Evolutionary conservation across 2,797 vertebrate genomes (phyloP), one percentile per base, ranked within the genome.

Genomic region (Manis javanica): DNA sequence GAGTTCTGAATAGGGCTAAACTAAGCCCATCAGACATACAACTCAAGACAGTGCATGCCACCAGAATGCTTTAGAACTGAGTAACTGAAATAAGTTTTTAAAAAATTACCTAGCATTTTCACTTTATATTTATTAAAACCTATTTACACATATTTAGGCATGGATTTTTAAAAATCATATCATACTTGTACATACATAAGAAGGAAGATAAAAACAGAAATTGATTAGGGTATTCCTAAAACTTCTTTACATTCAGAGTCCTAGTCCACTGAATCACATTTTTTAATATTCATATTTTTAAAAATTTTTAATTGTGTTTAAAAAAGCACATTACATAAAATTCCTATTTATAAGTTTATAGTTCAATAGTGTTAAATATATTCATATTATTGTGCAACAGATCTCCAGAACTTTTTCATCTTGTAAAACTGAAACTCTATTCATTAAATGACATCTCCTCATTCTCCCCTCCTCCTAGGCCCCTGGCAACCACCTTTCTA

Each of bases 91-190:
- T 92, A 83, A 63, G 5, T 24, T 34, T 72, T 79, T 3, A 3
- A 42, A 53, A 21, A 68, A 55, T 92, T 94, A 77, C 13, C 42
- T 81, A 86, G 15, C 5, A 74, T 46, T 49, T 94, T 89, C 55
- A 61, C 57, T 90, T 79, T 69, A n/a, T 68, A 57, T 18, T 64
- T 86, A 75, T 39, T 90, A 77, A 93, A 95, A 90, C 39, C 21
- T 75, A 77, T 55, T 51, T 69, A 90, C 68, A 71, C 24, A 83
- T 69, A 37, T 26, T 37, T 86, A 86, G 61, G 23, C 23, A 34
- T 53, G 24, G 42, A 37, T 90, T 95, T 92, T n/a, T 26, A 31
- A 88, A 84, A 69, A 46, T 61, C 34, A 37, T 71, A 68, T 39
- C 26, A 59, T 24, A 78, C 3, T 37, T 95, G 11, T 77, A 15